Evolutionary conservation across 2,113 vertebrate genomes (phyloP).

Genomic region (Pomatostomus ruficeps): DNA sequence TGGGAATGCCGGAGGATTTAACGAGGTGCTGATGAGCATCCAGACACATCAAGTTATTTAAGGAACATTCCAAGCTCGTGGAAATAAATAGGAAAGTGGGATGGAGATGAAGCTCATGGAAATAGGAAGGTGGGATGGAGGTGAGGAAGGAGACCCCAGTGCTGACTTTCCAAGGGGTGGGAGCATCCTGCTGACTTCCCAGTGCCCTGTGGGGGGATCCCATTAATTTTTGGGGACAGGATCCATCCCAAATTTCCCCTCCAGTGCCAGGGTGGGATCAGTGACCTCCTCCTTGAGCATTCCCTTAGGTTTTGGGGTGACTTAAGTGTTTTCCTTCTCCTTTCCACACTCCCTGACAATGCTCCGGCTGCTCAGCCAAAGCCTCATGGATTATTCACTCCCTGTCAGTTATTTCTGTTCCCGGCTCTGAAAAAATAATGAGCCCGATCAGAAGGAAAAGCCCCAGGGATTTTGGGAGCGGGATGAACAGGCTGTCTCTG

Average conservation of each 20-base stretch:
- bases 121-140: background rate
- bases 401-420: conserved; percentile 28
- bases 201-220: too few species aligned
- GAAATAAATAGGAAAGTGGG: background rate
- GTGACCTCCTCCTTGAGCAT: fast-evolving
- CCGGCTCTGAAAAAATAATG: conserved; percentile 40
- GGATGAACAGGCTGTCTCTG: background rate
- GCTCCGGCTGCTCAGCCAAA: background rate
- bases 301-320: background rate
- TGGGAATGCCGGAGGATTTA: background rate
- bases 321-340: background rate
- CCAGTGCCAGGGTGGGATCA: background rate
- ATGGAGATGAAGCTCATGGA: background rate
- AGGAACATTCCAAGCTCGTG: background rate
- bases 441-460: background rate
- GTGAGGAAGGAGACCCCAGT: background rate
- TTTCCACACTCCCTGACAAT: fast-evolving
- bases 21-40: fast-evolving
- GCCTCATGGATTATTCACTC: conserved; percentile 62
- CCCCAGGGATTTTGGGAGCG: background rate
- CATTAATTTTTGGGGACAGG: background rate
- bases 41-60: background rate
- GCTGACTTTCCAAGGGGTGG: background rate
- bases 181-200: background rate
- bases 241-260: background rate